Base-by-base conservation (phyloP, 2,888 invertebrate species). In the Parascotia fuliginaria region DNA sequence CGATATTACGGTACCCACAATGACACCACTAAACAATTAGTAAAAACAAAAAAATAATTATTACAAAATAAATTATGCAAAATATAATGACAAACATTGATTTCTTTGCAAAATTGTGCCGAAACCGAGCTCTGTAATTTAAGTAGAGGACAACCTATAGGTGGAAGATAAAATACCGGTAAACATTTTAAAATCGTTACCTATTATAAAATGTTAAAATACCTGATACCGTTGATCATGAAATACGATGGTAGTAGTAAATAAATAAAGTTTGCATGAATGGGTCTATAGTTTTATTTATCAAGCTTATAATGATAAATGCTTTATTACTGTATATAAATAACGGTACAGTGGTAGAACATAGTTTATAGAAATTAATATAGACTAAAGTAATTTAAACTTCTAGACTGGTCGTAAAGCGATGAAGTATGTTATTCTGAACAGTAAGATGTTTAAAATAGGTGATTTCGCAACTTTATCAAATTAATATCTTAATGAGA, bases 51-150 rank as follows among this genome's bases (percentile, higher is more conserved):
- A 62, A 52, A 65, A 60, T 58, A 55, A 60, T 56, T 42, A 61
- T 47, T 63, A 49, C 13, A 49, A 65, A 53, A 51, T 41, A 70
- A 71, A 70, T 60, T 64, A 77, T 65, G 78, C 79, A 81, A 78
- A 77, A 60, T 65, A 81, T 42, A 57, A 58, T 59, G 55, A 73
- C 49, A 64, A 70, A 73, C 47, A 61, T 64, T 66, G 52, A 11
- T 51, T 41, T 45, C 47, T 55, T 62, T 56, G 59, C 66, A 70
- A 73, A 77, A 73, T 66, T 77, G 82, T 83, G 84, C 78, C 78
- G 43, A 73, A 65, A 64, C 58, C 63, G 70, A 76, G 73, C 65
- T 71, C 44, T 42, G 12, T 45, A 60, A 56, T 42, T 65, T 64
- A 60, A 44, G 55, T 63, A 73, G 73, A 73, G 70, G 66, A 68